A percentile compares a stretch with the other conserved stretches of the same genome.
These are phyloP conservation scores for Rhopalosiphum maidis DNA, from an alignment of 1,140 invertebrate species.

Conservation along the genomic window DNA sequence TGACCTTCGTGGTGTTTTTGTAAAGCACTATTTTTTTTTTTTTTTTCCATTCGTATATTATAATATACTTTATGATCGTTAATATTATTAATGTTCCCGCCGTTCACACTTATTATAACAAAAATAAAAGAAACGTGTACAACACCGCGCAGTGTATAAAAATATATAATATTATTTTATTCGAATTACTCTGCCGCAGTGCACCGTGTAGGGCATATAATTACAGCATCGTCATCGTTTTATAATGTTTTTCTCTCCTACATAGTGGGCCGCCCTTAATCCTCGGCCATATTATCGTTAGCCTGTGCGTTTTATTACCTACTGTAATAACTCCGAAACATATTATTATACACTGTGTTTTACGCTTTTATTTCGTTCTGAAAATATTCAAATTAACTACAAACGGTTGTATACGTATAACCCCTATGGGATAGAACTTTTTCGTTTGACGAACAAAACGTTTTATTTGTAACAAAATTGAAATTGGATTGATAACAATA, in stretches of 20 bases:
- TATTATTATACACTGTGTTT: neutral
- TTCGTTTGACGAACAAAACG: too few species aligned
- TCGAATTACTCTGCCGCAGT: neutral
- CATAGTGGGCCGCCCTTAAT: conserved; percentile 17
- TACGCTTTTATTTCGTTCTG: neutral
- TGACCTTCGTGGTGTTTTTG: neutral
- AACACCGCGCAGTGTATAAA: neutral
- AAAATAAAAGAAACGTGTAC: conserved; percentile 5
- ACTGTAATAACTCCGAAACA: neutral
- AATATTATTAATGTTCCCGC: conserved; percentile 30
- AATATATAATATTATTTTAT: neutral
- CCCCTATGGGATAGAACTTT: neutral
- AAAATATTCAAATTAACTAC: neutral
- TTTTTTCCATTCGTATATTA: neutral
- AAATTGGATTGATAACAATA: neutral
- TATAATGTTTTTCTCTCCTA: conserved; percentile 23
- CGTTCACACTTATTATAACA: conserved; percentile 31
- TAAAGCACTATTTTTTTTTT: neutral
- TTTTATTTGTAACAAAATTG: neutral
- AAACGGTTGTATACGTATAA: neutral
- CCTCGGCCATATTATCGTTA: conserved; percentile 1
- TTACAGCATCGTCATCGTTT: conserved; percentile 10
- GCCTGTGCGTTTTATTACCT: conserved; percentile 9
- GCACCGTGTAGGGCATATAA: neutral
- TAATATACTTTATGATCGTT: conserved; percentile 15